phyloP scores from a whole-genome alignment of 2,888 invertebrate genomes.

The Penaeus monodon region DNA sequence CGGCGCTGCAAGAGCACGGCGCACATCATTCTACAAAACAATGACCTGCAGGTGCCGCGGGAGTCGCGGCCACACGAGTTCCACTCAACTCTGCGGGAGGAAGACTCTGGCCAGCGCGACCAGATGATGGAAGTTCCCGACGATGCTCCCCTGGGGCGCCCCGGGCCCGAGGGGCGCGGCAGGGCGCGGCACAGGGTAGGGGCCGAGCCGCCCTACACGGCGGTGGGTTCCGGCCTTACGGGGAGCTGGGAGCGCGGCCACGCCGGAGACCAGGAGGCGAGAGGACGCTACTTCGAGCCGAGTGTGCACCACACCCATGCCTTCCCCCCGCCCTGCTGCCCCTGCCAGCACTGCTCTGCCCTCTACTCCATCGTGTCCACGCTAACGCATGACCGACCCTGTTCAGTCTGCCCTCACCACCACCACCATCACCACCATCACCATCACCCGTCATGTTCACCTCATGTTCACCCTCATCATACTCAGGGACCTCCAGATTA shows the following conservation, averaged over 20 bases:
- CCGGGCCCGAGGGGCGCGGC: constrained; percentile 4
- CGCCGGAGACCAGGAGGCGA: constrained; percentile 5
- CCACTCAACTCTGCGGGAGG: constrained; percentile 37
- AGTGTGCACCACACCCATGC: background rate
- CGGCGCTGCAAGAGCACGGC: constrained; percentile 78
- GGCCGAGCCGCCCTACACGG: constrained; percentile 15
- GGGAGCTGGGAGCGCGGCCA: constrained; percentile 24
- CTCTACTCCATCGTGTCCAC: constrained; percentile 51
- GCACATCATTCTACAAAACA: constrained; percentile 76
- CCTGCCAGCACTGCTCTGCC: constrained; percentile 59
- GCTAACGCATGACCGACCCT: constrained; percentile 39
- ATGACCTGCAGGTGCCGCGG: constrained; percentile 16
- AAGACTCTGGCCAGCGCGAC: background rate
- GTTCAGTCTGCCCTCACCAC: constrained; percentile 18
- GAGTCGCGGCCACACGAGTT: constrained; percentile 56
- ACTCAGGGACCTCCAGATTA: constrained; percentile 8
- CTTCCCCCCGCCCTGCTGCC: constrained; percentile 28
- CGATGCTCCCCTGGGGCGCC: background rate
- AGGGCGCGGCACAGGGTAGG: constrained; percentile 21
- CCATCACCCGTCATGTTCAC: constrained; percentile 22
- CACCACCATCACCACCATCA: constrained; percentile 38
- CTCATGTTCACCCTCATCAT: background rate
- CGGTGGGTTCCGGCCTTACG: background rate
- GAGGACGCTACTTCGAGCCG: background rate
- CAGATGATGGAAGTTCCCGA: background rate